Base-by-base conservation (phyloP, 1,140 invertebrate genomes). In the Drosophila bifasciata region DNA sequence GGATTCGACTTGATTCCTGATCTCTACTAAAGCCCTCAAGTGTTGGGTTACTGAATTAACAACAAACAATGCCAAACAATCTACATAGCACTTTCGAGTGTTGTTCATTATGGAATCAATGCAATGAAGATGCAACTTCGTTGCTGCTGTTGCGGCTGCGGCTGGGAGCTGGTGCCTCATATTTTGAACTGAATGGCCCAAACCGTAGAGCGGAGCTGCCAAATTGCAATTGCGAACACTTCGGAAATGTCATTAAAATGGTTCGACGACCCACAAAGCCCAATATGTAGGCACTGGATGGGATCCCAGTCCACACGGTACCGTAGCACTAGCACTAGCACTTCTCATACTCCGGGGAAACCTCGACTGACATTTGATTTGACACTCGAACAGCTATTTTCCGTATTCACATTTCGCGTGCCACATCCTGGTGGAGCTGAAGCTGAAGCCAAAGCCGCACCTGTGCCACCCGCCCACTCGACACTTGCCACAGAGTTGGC, bases 331-430 rank as follows among this genome's bases (percentile, higher is more conserved):
- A n/a, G 7, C 17, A 19, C 15, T 17, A 11, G 36, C 13, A 4
- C 51, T 52, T 32, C 16, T 44, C 41, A 39, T 61, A n/a, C 19
- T 46, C n/a, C 51, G 60, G 25, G 51, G n/a, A n/a, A 17, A 48
- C 1, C 36, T 13, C 41, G 53, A 46, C 23, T 57, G 71, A 86
- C 80, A 81, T 81, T 88, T 64, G 83, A 88, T 86, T 86, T 88
- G 78, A 88, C 81, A 86, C 75, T 75, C 85, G 69, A 81, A 88
- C 70, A 81, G 74, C 74, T 74, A 78, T 81, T 77, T 85, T 81
- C 43, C 58, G 64, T 63, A 68, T 63, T 69, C 67, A 70, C 36
- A 70, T 58, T 69, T 69, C 21, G 67, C 51, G 39, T 32, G 43
- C 28, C 51, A 25, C 1, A 32, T n/a, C 44, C 16, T 5, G 69